Conservation (phyloP, 2,113 vertebrate species). For the Cyprinus carpio region DNA sequence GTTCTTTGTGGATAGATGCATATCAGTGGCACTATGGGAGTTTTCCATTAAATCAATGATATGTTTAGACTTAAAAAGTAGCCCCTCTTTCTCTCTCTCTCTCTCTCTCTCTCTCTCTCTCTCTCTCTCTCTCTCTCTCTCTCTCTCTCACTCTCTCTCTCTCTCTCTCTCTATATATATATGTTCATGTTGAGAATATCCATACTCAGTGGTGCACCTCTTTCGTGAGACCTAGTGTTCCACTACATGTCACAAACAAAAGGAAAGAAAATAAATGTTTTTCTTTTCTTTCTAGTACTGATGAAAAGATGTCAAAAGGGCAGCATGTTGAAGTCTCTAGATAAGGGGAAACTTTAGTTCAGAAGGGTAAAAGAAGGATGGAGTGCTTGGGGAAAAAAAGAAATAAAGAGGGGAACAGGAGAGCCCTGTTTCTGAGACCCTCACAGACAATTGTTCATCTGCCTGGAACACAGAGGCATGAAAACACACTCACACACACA, state of each 20-base stretch:
- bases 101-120: constrained; percentile 1
- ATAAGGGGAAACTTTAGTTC: constrained; percentile 49
- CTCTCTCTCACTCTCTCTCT: constrained; percentile 1
- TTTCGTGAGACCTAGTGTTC: not conserved
- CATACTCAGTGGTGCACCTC: not conserved
- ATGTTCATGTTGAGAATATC: not conserved
- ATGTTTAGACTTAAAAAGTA: constrained; percentile 57
- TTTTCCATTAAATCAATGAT: not conserved
- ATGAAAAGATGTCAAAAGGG: constrained; percentile 65
- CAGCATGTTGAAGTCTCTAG: constrained; percentile 55
- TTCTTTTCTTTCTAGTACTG: constrained; percentile 47
- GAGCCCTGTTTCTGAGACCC: constrained; percentile 68
- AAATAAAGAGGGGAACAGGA: constrained; percentile 62
- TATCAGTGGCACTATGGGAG: constrained; percentile 49
- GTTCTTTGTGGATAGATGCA: not conserved
- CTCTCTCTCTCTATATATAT: not conserved
- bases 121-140: not conserved
- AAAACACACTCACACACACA: not conserved
- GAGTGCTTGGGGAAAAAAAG: constrained; percentile 62
- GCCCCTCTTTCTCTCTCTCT: constrained; percentile 48
- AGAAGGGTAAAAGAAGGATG: constrained; percentile 61
- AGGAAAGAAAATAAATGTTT: constrained; percentile 41
- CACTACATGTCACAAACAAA: constrained; percentile 2
- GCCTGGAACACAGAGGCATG: constrained; percentile 67
- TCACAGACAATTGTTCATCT: constrained; percentile 78